These are phyloP conservation scores for Epinotia bilunana DNA, from an alignment of 2,888 invertebrate species.

Conservation along the genomic window DNA sequence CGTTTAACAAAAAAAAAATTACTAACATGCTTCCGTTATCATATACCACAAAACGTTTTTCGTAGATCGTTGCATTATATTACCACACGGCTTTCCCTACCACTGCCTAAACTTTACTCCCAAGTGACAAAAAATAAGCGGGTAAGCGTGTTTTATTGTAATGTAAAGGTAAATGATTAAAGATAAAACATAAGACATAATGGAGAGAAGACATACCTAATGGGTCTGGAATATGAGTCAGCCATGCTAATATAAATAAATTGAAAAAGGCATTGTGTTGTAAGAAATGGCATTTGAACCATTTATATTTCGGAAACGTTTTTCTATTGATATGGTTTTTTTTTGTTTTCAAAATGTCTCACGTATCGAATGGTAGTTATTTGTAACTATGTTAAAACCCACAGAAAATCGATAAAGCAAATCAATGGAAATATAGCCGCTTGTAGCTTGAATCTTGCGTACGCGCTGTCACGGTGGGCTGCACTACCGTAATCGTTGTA, in stretches of 20 bases:
- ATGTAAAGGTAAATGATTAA: not conserved
- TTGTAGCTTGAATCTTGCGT: constrained; percentile 39
- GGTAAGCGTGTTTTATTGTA: not conserved
- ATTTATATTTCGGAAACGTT: no score
- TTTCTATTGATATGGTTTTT: no score
- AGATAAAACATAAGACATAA: no score
- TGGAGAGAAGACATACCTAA: no score
- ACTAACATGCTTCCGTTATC: constrained; percentile 27
- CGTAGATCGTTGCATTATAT: constrained; percentile 54
- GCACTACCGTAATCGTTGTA: constrained; percentile 57
- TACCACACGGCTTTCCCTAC: constrained; percentile 55
- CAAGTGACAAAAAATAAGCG: constrained; percentile 13
- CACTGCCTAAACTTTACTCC: constrained; percentile 45
- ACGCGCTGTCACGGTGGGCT: constrained; percentile 60
- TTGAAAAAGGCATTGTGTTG: no score
- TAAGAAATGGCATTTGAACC: no score
- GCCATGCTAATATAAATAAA: no score
- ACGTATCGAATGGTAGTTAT: not conserved
- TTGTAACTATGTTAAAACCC: not conserved
- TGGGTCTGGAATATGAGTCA: not conserved
- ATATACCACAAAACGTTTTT: constrained; percentile 46
- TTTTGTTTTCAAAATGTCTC: no score
- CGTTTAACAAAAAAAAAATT: not conserved
- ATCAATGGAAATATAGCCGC: not conserved
- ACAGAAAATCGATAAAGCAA: not conserved